A percentile compares a stretch with the other conserved stretches of the same genome.
Evolutionary conservation across 2,888 invertebrate species (phyloP).

Genomic region (Drosophila multiciliata): DNA sequence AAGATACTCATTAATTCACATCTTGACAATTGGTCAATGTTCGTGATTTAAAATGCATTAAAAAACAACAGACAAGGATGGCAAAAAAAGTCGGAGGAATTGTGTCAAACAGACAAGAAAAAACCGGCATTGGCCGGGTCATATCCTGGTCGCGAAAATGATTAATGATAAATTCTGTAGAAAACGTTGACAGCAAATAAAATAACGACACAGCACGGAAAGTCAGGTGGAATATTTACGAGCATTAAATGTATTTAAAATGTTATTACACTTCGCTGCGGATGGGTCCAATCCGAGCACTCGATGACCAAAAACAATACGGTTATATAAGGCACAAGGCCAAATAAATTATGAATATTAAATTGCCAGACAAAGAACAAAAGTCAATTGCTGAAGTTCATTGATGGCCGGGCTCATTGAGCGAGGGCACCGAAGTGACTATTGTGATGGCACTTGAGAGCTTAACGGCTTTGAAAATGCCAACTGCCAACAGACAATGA

Average conservation of each 20-base stretch:
- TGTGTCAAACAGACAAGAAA: conserved; percentile 32
- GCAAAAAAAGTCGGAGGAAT: conserved; percentile 22
- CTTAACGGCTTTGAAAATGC: conserved; percentile 76
- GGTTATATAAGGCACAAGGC: conserved; percentile 39
- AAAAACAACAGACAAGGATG: conserved; percentile 31
- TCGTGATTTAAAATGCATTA: conserved; percentile 74
- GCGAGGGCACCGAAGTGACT: conserved; percentile 21
- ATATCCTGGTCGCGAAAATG: conserved; percentile 61
- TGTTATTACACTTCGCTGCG: conserved; percentile 52
- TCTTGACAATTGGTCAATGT: conserved; percentile 77
- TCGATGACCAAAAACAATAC: conserved; percentile 54
- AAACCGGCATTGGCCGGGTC: conserved; percentile 32
- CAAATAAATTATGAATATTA: conserved; percentile 78
- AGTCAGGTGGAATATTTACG: conserved; percentile 62
- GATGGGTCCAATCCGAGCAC: conserved; percentile 11
- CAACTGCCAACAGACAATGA: conserved; percentile 22
- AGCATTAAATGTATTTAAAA: conserved; percentile 75
- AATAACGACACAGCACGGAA: conserved; percentile 27
- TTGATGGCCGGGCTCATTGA: conserved; percentile 29
- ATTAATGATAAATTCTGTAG: conserved; percentile 78
- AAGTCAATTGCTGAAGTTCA: conserved; percentile 71
- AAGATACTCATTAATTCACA: conserved; percentile 68
- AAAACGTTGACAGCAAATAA: conserved; percentile 63
- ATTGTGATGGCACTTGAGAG: conserved; percentile 56
- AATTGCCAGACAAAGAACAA: conserved; percentile 63